Conservation (phyloP, 2,797 vertebrate genomes). For the Chloroceryle amazona region DNA sequence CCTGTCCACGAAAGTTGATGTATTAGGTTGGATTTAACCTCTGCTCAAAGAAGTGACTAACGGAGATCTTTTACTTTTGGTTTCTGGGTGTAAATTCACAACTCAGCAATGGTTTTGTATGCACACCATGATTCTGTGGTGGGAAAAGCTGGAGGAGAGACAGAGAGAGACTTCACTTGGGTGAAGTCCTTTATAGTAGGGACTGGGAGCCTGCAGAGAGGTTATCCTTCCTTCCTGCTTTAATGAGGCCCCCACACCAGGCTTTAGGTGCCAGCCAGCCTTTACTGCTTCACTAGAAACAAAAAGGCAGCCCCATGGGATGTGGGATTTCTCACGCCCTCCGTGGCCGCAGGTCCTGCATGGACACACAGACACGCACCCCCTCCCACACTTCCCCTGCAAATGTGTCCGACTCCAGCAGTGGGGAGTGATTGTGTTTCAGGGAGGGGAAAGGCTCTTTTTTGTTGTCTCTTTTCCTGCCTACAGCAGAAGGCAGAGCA, state of each 20-base stretch:
- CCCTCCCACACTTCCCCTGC: not conserved
- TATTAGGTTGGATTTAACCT: constrained; percentile 60
- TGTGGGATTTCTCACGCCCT: not conserved
- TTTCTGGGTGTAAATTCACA: constrained; percentile 48
- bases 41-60: constrained; percentile 24
- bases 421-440: not conserved
- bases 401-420: not conserved
- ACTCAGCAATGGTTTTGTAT: not conserved
- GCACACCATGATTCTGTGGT: not conserved
- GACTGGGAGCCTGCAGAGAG: not conserved
- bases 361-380: fast-evolving
- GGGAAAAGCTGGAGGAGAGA: not conserved
- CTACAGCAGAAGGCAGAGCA: not conserved
- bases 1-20: constrained; percentile 33
- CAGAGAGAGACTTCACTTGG: not conserved
- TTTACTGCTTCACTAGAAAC: not conserved
- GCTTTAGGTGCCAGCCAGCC: not conserved
- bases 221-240: not conserved
- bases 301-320: not conserved
- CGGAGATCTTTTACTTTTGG: constrained; percentile 42
- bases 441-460: not conserved
- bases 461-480: not conserved
- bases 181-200: not conserved
- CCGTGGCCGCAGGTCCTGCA: not conserved
- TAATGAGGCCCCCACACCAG: not conserved